Evolutionary conservation across 2,888 invertebrate genomes (phyloP).

Genomic region (Eristalis tenax): DNA sequence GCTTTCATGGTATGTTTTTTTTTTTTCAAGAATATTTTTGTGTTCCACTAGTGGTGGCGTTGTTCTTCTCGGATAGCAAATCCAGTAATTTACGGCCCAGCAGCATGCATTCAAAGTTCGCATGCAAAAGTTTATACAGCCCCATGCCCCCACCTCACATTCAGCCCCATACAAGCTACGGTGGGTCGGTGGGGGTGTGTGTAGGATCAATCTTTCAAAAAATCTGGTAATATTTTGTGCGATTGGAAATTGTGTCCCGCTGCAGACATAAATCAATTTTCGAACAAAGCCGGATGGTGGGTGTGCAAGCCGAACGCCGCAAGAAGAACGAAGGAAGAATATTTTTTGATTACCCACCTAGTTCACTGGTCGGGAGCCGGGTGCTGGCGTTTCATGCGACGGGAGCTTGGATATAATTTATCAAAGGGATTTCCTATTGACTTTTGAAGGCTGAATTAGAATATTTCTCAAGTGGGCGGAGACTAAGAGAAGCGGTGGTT

Average conservation of each 20-base stretch:
- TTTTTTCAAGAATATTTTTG: conserved; percentile 10
- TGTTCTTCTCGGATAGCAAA: conserved; percentile 23
- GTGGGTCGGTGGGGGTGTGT: background rate
- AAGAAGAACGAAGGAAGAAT: conserved; percentile 25
- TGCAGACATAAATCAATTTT: conserved; percentile 69
- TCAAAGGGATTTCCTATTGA: conserved; percentile 54
- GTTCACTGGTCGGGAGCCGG: background rate
- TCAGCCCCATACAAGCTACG: background rate
- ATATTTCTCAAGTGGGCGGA: too few species aligned
- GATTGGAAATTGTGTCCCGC: conserved; percentile 70
- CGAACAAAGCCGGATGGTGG: conserved; percentile 37
- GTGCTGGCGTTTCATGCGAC: background rate
- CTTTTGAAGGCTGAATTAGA: conserved; percentile 68
- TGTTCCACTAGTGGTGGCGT: background rate
- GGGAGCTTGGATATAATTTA: conserved; percentile 56
- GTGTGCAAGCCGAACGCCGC: background rate
- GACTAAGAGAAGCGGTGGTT: too few species aligned
- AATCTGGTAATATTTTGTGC: conserved; percentile 66
- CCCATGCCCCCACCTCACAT: background rate
- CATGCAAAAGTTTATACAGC: conserved; percentile 38
- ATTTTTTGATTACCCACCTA: conserved; percentile 63
- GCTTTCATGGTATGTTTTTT: background rate
- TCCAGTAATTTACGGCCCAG: conserved; percentile 55
- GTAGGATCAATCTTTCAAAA: conserved; percentile 68
- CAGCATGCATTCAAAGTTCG: conserved; percentile 47